Evolutionary conservation across 92 coral and sea anemone species (phyloP), one percentile per base, ranked within the genome.

Genomic region (Anthopleura xanthogrammica): DNA sequence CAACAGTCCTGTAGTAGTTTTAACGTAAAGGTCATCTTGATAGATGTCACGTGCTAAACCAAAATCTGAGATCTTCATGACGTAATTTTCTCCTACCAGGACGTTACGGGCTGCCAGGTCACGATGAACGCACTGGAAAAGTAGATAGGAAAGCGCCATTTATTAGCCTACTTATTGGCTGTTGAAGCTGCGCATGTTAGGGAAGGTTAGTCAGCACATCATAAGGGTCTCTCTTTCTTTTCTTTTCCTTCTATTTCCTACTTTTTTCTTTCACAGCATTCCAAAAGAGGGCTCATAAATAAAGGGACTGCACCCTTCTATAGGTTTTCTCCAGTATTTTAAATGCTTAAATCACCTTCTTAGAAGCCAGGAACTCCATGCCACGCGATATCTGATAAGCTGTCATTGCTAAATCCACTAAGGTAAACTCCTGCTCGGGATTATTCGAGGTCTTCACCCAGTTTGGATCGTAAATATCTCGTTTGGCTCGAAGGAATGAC

Each of bases 91-190:
- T 19, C 90, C 98, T 14, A 95, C 95, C n/a, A 95, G 88, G 66
- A 95, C 88, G 80, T 95, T 95, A 57, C 98, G 92, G 62, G 98
- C 98, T 23, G 98, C 98, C 80, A 95, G 77, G 85, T 95, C 98
- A 72, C 98, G 94, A 77, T 95, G 98, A 58, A 95, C 89, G 76
- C 95, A 95, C 98, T 95, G 58, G 58, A 54, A 54, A 72, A 17
- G 71, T 68, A 48, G 60, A 14, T 58, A 77, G 22, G 24, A 56
- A 22, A 79, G 60, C n/a, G 24, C 16, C 14, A 8, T 20, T 5
- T 39, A 12, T 39, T 50, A 13, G 41, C 64, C 52, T 40, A 7
- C 7, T 40, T 40, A 83, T 16, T 2, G 23, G 17, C n/a, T 14
- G n/a, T 58, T 14, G 5, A 58, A 14, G 14, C 5, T 11, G 23